Conservation (phyloP, 1,140 invertebrate genomes). For the Camponotus vicinus region DNA sequence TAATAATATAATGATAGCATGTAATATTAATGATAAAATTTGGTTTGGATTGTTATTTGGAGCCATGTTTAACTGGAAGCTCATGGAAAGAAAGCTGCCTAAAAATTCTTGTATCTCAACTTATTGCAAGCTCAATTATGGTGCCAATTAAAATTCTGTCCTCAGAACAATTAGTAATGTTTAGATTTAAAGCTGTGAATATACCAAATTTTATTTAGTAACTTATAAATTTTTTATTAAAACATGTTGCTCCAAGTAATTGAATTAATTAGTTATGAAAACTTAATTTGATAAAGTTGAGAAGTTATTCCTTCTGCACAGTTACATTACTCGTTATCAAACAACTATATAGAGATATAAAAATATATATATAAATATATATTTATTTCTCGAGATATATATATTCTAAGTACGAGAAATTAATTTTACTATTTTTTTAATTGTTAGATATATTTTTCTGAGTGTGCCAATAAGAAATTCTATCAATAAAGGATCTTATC, state of each 20-base stretch:
- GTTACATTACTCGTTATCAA: conserved; percentile 15
- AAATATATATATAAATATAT: conserved; percentile 52
- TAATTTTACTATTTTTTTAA: conserved; percentile 78
- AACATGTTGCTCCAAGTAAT: conserved; percentile 15
- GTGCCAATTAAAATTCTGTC: conserved; percentile 37
- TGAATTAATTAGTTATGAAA: not conserved
- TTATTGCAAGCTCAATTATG: conserved; percentile 38
- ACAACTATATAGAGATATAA: conserved; percentile 19
- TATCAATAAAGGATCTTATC: conserved; percentile 80
- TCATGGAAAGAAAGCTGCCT: conserved; percentile 20
- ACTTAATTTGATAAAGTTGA: conserved; percentile 18
- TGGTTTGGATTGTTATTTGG: conserved; percentile 4
- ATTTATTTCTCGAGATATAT: conserved; percentile 59
- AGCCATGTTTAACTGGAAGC: not conserved
- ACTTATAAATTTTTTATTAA: not conserved
- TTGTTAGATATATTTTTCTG: conserved; percentile 76
- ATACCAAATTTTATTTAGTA: conserved; percentile 12
- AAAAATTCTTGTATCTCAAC: not conserved
- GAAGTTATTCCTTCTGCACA: conserved; percentile 13
- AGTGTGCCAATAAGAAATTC: conserved; percentile 81
- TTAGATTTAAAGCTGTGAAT: not conserved
- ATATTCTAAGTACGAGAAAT: conserved; percentile 63
- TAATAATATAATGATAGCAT: no score
- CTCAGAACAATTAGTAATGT: conserved; percentile 1
- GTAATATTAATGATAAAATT: conserved; percentile 17